These are phyloP conservation scores for Pan paniscus DNA, from an alignment of 2,113 vertebrate genomes.

Conservation along the genomic window DNA sequence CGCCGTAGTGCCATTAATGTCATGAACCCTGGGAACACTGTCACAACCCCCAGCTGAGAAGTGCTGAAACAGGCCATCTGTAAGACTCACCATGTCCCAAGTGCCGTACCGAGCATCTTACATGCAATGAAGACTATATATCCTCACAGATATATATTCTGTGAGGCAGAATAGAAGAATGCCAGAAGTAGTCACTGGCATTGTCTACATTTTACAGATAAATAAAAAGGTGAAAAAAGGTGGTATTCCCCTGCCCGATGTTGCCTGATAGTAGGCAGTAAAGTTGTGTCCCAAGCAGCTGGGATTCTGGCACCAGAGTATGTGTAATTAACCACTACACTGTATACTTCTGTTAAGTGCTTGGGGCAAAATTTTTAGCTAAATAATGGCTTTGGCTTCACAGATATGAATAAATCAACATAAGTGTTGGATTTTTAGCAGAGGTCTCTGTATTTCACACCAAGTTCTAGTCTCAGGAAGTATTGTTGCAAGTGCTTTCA, in stretches of 20 bases:
- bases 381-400: not conserved
- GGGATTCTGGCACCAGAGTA: not conserved
- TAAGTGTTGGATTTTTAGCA: not conserved
- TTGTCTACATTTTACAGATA: not conserved
- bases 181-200: not conserved
- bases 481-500: not conserved
- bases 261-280: not conserved
- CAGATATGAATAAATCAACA: not conserved
- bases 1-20: not conserved
- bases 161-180: not conserved
- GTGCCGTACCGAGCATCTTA: not conserved
- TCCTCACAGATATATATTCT: not conserved
- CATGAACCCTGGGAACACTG: no score
- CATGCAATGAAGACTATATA: rapidly evolving
- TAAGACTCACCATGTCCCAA: not conserved
- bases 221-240: not conserved
- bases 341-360: not conserved
- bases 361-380: not conserved
- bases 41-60: not conserved
- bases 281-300: not conserved
- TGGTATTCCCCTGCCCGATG: not conserved
- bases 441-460: not conserved
- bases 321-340: not conserved
- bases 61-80: not conserved
- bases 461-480: not conserved